Percentiles rank a stretch among this genome's conserved stretches.
These are phyloP conservation scores for Urocitellus parryii DNA, from an alignment of 2,113 vertebrate species.

Conservation along the genomic window DNA sequence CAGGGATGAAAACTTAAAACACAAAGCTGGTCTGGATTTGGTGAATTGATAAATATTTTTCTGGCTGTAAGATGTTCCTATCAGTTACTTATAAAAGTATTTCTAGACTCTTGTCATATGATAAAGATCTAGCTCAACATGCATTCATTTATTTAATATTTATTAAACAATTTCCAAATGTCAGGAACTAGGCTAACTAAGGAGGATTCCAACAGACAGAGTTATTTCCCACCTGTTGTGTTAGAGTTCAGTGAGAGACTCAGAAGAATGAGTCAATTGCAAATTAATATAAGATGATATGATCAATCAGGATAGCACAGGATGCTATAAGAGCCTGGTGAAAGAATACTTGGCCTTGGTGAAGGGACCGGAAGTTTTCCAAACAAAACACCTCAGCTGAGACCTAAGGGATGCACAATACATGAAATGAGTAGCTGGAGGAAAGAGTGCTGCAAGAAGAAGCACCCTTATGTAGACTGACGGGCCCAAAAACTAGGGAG, in stretches of 20 bases:
- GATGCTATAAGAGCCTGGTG: not conserved
- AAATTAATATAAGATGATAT: not conserved
- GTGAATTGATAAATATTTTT: not conserved
- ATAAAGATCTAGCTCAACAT: not conserved
- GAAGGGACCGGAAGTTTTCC: not conserved
- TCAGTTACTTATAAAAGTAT: not conserved
- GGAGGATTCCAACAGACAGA: not conserved
- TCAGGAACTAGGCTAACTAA: not conserved
- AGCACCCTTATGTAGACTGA: not conserved
- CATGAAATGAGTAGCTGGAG: not conserved
- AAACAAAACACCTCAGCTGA: not conserved
- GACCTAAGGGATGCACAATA: not conserved
- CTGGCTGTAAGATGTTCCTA: not conserved
- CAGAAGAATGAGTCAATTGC: not conserved
- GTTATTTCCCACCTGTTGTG: not conserved
- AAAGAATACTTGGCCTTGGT: not conserved
- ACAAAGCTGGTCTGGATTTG: not conserved
- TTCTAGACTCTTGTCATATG: not conserved
- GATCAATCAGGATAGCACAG: not conserved
- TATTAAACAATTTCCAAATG: not conserved
- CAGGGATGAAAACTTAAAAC: not conserved
- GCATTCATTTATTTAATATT: not conserved
- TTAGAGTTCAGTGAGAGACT: not conserved
- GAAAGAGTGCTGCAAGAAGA: not conserved
- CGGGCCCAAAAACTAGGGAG: not conserved